A percentile compares a stretch with the other conserved stretches of the same genome.
These are phyloP conservation scores for Puffinus mauretanicus DNA, from an alignment of 2,113 vertebrate genomes.

Conservation along the genomic window DNA sequence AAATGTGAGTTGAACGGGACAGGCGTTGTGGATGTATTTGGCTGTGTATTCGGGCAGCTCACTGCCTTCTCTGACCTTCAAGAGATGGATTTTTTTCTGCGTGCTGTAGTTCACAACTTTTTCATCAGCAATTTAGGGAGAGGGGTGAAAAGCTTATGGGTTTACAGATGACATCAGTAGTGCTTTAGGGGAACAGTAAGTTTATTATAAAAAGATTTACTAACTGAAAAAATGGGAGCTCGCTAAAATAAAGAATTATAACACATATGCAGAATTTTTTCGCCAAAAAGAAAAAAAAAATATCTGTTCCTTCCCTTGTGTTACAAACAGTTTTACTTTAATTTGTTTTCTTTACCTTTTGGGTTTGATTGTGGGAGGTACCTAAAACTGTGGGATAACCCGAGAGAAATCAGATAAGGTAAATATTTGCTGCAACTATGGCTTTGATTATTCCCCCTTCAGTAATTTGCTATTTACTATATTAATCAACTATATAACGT, in stretches of 20 bases:
- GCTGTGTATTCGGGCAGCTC: rapidly evolving
- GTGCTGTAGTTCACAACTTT: background rate
- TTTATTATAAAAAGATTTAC: background rate
- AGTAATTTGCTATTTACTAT: constrained; percentile 54
- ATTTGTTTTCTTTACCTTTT: background rate
- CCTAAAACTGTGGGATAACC: constrained; percentile 28
- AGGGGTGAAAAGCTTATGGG: background rate
- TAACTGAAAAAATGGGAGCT: background rate
- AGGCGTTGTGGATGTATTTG: rapidly evolving
- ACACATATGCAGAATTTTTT: background rate
- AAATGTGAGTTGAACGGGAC: background rate
- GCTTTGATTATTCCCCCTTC: constrained; percentile 57
- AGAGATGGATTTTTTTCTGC: background rate
- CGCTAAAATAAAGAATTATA: background rate
- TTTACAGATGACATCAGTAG: background rate
- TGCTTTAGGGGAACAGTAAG: background rate
- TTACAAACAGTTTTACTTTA: background rate
- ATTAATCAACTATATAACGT: constrained; percentile 50
- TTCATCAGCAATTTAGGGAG: background rate
- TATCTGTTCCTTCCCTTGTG: background rate
- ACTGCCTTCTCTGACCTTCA: background rate
- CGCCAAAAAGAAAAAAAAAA: background rate
- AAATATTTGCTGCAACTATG: constrained; percentile 47
- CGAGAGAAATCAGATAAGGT: constrained; percentile 43
- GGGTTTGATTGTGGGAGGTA: constrained; percentile 16